These are phyloP conservation scores for Metaphire vulgaris DNA, from an alignment of 1,140 invertebrate genomes.

Conservation along the genomic window DNA sequence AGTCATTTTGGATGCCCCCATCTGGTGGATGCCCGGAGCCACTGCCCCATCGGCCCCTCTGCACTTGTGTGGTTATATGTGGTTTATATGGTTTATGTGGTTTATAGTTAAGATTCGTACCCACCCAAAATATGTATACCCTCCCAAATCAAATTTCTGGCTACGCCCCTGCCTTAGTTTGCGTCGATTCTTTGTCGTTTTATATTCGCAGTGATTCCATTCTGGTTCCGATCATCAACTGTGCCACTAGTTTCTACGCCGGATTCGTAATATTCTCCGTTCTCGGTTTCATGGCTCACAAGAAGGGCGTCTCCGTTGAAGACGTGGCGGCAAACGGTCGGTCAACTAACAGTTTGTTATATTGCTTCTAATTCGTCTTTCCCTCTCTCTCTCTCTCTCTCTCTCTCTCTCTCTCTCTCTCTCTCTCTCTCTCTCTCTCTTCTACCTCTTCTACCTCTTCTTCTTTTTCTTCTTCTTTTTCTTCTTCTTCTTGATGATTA, in stretches of 20 bases:
- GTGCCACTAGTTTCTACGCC: conserved; percentile 62
- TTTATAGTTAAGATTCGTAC: too few relatives aligned
- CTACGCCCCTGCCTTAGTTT: conserved; percentile 40
- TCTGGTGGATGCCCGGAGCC: too few relatives aligned
- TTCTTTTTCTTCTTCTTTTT: conserved; percentile 2
- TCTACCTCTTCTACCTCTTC: not conserved
- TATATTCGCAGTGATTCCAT: conserved; percentile 62
- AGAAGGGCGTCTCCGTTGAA: conserved; percentile 28
- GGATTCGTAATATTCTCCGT: conserved; percentile 44
- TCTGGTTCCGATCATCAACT: conserved; percentile 72
- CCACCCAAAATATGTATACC: too few relatives aligned
- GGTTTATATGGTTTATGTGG: too few relatives aligned
- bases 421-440: too few relatives aligned
- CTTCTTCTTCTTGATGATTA: too few relatives aligned
- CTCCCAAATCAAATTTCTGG: too few relatives aligned
- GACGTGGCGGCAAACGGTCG: conserved; percentile 25
- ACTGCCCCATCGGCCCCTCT: too few relatives aligned
- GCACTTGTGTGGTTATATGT: too few relatives aligned
- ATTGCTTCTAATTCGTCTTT: too few relatives aligned
- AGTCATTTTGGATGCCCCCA: too few relatives aligned
- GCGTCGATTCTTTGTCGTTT: conserved; percentile 49
- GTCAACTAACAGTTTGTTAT: not conserved
- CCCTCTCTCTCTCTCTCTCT: conserved; percentile 12
- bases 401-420: conserved; percentile 16
- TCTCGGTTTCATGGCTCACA: conserved; percentile 39